phyloP scores from a whole-genome alignment of 2,113 vertebrate species.

The Lasiurus cinereus region DNA sequence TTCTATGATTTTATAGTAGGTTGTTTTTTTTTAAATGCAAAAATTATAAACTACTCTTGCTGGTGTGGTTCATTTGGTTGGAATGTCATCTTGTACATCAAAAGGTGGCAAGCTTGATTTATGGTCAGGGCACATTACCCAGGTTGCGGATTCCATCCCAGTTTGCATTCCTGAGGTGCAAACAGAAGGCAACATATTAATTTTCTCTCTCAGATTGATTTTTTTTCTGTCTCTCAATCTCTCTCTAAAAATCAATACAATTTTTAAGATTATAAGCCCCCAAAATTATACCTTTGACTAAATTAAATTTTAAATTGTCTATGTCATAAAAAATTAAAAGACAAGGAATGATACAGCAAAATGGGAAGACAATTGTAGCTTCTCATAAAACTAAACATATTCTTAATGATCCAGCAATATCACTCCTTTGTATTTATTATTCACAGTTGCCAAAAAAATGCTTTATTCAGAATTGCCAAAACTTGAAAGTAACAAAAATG shows the following conservation, averaged over 20 bases:
- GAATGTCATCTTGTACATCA: neutral
- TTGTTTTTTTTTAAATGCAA: neutral
- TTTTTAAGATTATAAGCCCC: neutral
- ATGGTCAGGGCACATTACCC: neutral
- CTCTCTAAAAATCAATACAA: neutral
- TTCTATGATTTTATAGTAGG: conserved; percentile 2
- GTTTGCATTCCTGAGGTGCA: too few relatives aligned
- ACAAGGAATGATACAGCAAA: neutral
- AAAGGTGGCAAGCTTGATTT: neutral
- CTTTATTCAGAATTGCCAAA: conserved; percentile 17
- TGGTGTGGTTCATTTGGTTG: neutral
- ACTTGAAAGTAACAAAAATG: neutral
- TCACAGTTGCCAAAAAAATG: conserved; percentile 25
- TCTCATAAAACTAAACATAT: conserved; percentile 17
- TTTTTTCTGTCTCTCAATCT: neutral
- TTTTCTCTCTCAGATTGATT: neutral
- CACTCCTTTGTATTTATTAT: conserved; percentile 29
- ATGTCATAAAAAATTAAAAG: neutral
- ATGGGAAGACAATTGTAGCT: neutral
- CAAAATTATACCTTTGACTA: neutral
- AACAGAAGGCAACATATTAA: neutral
- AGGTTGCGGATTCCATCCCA: neutral
- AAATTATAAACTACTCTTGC: neutral
- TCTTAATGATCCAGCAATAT: neutral
- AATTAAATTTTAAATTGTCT: neutral